Base-by-base conservation (phyloP, 1,140 invertebrate genomes). In the Euura lappo region DNA sequence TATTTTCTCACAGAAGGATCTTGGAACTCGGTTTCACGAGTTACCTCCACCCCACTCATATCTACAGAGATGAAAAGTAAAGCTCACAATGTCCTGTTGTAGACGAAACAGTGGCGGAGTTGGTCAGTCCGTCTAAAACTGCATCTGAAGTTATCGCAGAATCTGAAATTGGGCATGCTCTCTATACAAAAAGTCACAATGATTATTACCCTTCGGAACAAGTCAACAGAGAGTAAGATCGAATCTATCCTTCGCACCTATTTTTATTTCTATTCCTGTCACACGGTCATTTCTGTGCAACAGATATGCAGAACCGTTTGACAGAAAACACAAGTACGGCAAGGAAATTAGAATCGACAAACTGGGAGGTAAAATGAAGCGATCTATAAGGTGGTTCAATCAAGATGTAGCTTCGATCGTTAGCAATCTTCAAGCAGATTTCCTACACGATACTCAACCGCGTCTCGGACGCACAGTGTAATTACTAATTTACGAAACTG, bases 181-280 rank as follows among this genome's bases (percentile, higher is more conserved):
- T 76, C 46, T 82, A 80, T 44, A 45, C 69, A 71, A 79, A 77
- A 71, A 79, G 74, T 44, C 78, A 79, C 69, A 78, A 78, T 6
- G 66, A 71, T 73, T 81, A 79, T 72, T 42, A 78, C 13, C 76
- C 76, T 7, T 65, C 70, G 42, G 75, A 80, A 51, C 73, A 79
- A 78, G 68, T 79, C 44, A 74, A 72, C 44, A 75, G 79, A 74
- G n/a, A 75, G 78, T 78, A 74, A 68, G 70, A 7, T 65, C 28
- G 0, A 28, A 28, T 28, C 28, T 28, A 28, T 28, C 28, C 28
- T 28, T 28, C 1, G 28, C 28, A 28, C 28, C 28, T 28, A 28
- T 28, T 1, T 28, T 28, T 28, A 28, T 28, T 28, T 28, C 0
- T 28, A 28, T 28, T 28, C 28, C 0, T 28, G 28, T 28, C 28